A percentile compares a stretch with the other conserved stretches of the same genome.
Evolutionary conservation across 2,888 invertebrate genomes (phyloP).

Genomic region (Gastracanthus pulcherrimus): DNA sequence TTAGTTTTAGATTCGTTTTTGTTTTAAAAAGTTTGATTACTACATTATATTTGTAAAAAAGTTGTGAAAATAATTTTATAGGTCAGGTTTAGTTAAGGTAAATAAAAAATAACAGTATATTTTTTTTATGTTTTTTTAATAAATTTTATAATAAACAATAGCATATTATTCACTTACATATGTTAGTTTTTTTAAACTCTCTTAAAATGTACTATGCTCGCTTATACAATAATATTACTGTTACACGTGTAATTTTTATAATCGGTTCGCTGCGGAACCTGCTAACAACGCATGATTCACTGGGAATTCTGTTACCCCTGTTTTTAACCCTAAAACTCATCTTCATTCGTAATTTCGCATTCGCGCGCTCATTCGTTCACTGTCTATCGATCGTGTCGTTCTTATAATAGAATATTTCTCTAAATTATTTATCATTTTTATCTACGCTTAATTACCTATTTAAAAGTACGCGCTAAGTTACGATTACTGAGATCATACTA

Average conservation of each 20-base stretch:
- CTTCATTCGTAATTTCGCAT: slow-evolving; percentile 32
- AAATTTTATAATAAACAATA: slow-evolving; percentile 74
- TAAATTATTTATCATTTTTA: slow-evolving; percentile 57
- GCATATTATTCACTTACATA: slow-evolving; percentile 70
- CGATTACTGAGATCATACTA: slow-evolving; percentile 78
- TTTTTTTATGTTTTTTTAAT: slow-evolving; percentile 63
- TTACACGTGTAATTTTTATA: slow-evolving; percentile 67
- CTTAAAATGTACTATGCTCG: slow-evolving; percentile 68
- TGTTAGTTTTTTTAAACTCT: slow-evolving; percentile 75
- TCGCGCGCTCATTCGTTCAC: slow-evolving; percentile 55
- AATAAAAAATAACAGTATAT: slow-evolving; percentile 45
- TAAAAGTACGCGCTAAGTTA: slow-evolving; percentile 74
- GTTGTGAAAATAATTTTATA: no score
- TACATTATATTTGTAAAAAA: no score
- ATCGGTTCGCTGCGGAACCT: slow-evolving; percentile 58
- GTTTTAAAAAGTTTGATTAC: no score
- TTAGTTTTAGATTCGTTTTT: no score
- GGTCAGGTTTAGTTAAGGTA: not conserved
- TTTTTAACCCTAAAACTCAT: slow-evolving; percentile 48
- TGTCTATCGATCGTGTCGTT: slow-evolving; percentile 54
- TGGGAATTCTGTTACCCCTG: slow-evolving; percentile 62
- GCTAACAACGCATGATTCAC: slow-evolving; percentile 68
- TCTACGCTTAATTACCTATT: slow-evolving; percentile 68
- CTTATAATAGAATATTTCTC: slow-evolving; percentile 55
- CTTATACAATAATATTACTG: slow-evolving; percentile 69